Conservation (phyloP, 2,888 invertebrate genomes). For the Aproaerema taeniolella region DNA sequence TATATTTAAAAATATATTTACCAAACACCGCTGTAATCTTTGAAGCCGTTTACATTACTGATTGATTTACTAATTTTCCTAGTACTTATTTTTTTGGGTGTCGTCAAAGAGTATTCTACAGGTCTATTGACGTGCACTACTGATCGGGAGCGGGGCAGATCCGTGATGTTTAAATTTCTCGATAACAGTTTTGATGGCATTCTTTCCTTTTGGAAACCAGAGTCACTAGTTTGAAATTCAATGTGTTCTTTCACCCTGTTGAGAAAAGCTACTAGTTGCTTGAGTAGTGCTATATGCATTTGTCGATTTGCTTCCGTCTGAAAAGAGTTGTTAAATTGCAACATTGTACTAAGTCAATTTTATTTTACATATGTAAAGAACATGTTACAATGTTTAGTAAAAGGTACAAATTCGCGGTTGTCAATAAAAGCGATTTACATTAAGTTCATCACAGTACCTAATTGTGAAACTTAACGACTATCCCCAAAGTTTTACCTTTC, state of each 20-base stretch:
- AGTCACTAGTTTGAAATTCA: conserved; percentile 52
- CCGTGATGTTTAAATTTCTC: conserved; percentile 40
- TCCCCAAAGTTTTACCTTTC: no score
- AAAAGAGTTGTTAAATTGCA: conserved; percentile 48
- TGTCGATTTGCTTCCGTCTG: conserved; percentile 84
- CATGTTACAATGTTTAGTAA: no score
- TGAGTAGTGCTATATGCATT: conserved; percentile 85
- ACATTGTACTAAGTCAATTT: no score
- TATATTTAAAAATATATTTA: conserved; percentile 33
- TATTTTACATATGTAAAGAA: no score
- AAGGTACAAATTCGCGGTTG: no score
- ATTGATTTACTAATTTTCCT: conserved; percentile 68
- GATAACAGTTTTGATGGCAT: conserved; percentile 28
- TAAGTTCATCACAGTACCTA: no score
- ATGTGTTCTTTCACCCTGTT: conserved; percentile 83
- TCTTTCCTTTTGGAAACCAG: conserved; percentile 31
- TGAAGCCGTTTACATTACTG: conserved; percentile 60
- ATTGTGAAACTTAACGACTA: no score
- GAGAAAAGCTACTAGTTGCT: conserved; percentile 82
- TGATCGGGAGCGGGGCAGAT: conserved; percentile 61
- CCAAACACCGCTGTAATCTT: conserved; percentile 50
- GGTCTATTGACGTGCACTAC: conserved; percentile 61
- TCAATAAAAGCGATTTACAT: no score
- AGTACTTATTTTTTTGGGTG: conserved; percentile 50
- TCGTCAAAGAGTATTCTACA: conserved; percentile 41